These are phyloP conservation scores for Phrynocephalus vlangalii DNA, from an alignment of 2,797 vertebrate species.

Conservation along the genomic window DNA sequence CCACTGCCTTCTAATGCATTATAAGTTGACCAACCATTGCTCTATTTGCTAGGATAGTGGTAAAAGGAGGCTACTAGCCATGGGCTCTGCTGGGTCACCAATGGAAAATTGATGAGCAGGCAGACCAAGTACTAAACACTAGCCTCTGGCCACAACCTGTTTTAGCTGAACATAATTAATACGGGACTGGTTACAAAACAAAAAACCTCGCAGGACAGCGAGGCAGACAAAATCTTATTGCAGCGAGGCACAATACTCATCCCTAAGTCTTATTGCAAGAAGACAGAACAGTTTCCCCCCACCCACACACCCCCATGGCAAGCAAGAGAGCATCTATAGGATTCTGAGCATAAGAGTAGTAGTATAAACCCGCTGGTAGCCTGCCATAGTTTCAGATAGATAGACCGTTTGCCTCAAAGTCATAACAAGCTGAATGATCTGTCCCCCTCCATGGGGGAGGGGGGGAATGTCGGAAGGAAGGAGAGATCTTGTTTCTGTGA, in stretches of 20 bases:
- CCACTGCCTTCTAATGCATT: background rate
- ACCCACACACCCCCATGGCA: background rate
- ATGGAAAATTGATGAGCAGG: background rate
- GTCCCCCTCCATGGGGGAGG: background rate
- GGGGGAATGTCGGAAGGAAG: background rate
- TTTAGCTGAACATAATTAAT: constrained; percentile 17
- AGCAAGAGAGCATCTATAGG: background rate
- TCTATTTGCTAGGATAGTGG: background rate
- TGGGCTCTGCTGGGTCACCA: background rate
- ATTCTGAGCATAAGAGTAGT: background rate
- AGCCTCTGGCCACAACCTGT: background rate
- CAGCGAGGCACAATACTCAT: background rate
- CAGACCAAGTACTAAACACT: background rate
- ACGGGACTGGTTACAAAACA: constrained; percentile 3
- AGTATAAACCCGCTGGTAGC: background rate
- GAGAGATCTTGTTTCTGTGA: background rate
- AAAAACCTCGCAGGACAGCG: background rate
- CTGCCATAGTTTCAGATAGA: constrained; percentile 9
- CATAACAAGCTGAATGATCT: constrained; percentile 10
- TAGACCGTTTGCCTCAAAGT: constrained; percentile 30
- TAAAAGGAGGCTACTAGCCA: background rate
- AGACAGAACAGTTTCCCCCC: constrained; percentile 4
- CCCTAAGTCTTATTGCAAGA: background rate
- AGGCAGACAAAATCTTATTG: background rate
- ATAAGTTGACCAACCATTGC: fast-evolving